Base-by-base conservation (phyloP, 2,113 vertebrate genomes). In the Dermatemys mawii region DNA sequence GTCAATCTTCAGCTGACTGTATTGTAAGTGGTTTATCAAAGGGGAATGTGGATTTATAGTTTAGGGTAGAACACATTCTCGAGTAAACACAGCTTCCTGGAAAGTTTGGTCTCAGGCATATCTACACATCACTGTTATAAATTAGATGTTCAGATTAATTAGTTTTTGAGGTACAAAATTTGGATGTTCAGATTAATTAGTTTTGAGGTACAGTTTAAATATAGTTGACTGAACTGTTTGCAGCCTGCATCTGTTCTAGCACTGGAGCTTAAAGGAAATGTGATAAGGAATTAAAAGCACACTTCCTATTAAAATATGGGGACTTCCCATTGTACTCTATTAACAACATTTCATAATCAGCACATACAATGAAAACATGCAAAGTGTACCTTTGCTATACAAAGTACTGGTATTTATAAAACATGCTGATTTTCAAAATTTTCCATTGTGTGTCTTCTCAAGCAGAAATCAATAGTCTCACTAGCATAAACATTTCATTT, bases 71-170 rank as follows among this genome's bases (percentile, higher is more conserved):
- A 95, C 63, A 0, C 32, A 44, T 10, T 50, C 19, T 67, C 50
- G 81, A 75, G 21, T 2, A 78, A 90, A 32, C 24, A 48, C 53
- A 91, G 27, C 24, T 21, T 87, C 80, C 41, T 51, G 84, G 70
- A 79, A 38, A 38, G 16, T 19, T 10, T 3, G 17, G 6, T 4
- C 24, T 92, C 81, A 88, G 46, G 29, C 84, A 86, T 21, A 10
- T 38, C 46, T 90, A 70, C 38, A n/a, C n/a, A 75, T 85, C 6
- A 14, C 57, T 73, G 14, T 19, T 0, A 0, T 6, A 48, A 75
- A 88, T 49, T 1, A 5, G 6, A n/a, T 50, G 13, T 54, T 88
- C 26, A 55, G 48, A 60, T 38, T 38, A 78, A 78, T 54, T 32
- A 22, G 44, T 73, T 87, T 76, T 63, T 51, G 21, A 50, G n/a